Evolutionary conservation across 2,113 vertebrate species (phyloP), one percentile per base, ranked within the genome.

Genomic region (Mus pahari): DNA sequence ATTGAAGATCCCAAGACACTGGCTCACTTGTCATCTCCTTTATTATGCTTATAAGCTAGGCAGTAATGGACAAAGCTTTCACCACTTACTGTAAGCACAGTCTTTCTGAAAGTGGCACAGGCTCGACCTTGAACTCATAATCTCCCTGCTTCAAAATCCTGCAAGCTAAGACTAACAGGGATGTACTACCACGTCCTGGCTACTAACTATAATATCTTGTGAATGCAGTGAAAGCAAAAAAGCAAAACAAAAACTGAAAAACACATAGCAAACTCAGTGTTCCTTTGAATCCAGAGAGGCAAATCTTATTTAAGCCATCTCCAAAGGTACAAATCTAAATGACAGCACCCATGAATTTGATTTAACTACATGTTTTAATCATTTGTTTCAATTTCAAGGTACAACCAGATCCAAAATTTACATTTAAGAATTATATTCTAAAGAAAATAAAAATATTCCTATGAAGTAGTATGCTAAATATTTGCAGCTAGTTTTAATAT

Each of bases 361-460:
- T 70, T 90, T 20, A 94, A 26, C 28, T 70, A 66, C 5, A 13
- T 83, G 16, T 82, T 22, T 50, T 82, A 33, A 86, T 50, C 7
- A 75, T n/a, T 50, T 70, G 22, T 93, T 60, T 53, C 73, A 94
- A 94, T 89, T 91, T 60, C 39, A 89, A 93, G 66, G 39, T 73
- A 58, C 9, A 94, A 45, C 8, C 9, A 94, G 68, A 90, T 92
- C 9, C 3, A n/a, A 82, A 94, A 92, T 26, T 71, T 77, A 82
- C 4, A 53, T 5, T 71, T 97, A 64, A 66, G 7, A 45, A 58
- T 81, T 70, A 88, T 50, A 78, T 19, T 28, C 77, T 55, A 93
- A 48, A 71, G 14, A 96, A 14, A 89, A 82, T 73, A 91, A 92
- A 91, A 92, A 90, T 93, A n/a, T 90, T 83, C 14, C 36, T 78